Evolutionary conservation across 2,113 vertebrate genomes (phyloP), one percentile per base, ranked within the genome.

Genomic region (Bubo blakistoni): DNA sequence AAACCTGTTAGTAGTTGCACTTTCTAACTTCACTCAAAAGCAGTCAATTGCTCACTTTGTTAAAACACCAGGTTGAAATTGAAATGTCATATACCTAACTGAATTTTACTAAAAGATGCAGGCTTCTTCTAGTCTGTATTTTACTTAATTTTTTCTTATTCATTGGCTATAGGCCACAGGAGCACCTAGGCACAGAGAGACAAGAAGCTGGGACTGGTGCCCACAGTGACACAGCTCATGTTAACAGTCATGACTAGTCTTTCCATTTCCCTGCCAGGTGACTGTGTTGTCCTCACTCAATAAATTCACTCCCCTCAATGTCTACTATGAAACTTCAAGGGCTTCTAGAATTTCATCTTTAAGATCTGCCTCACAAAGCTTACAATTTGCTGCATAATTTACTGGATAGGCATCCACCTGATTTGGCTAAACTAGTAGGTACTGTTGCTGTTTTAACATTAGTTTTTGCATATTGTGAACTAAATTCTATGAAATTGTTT

Each of bases 1-100:
- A 94, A 96, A 84, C 58, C 51, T 95, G 95, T 96, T 97, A 95
- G 19, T 46, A 79, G 71, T n/a, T 96, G n/a, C 21, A 49, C 25
- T 94, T 93, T 92, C 42, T 42, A 73, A 38, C 32, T 94, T 95
- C 46, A 69, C 13, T 90, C 51, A 92, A 36, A 86, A 84, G 22
- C 36, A 62, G 29, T 40, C 71, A 76, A 72, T 77, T 7, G 2
- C 54, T 36, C 32, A 54, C 13, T 72, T 32, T 55, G 22, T 36
- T 71, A 54, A 82, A 87, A 51, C 38, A 54, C 8, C 20, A 58
- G 11, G 24, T 71, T 88, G 47, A 69, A 84, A 46, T 19, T 84
- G 22, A 73, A 94, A 76, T 72, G 18, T 19, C 46, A 18, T 16
- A 9, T 55, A 51, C 17, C 7, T 58, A 71, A 69, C 15, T n/a